Conservation (phyloP, 2,113 vertebrate species). For the Urocolius indicus region DNA sequence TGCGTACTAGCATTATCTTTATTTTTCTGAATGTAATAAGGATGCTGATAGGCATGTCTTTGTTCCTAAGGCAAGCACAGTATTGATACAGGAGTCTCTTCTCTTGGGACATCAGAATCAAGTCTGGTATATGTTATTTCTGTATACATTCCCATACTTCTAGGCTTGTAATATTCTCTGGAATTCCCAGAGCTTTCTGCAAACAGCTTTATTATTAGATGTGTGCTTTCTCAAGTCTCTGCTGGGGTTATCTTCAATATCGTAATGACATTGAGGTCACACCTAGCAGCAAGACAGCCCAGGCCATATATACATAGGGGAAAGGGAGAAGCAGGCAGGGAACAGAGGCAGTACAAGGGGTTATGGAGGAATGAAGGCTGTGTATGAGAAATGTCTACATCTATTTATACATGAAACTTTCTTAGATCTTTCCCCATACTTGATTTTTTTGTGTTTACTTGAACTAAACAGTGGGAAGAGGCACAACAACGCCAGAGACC, state of each 20-base stretch:
- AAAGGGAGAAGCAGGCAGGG: background rate
- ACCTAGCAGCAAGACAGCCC: background rate
- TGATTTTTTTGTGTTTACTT: background rate
- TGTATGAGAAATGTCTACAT: background rate
- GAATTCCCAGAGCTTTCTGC: background rate
- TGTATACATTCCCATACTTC: background rate
- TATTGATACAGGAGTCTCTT: background rate
- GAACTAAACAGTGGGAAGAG: background rate
- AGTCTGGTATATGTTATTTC: background rate
- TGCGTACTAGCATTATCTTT: background rate
- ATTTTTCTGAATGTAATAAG: background rate
- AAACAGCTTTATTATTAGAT: slow-evolving; percentile 22
- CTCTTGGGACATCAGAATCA: background rate
- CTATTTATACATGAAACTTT: background rate
- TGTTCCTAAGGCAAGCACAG: background rate
- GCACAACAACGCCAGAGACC: background rate
- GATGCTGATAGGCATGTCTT: background rate
- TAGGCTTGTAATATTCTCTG: background rate
- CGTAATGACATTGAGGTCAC: background rate
- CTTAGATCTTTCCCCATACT: background rate
- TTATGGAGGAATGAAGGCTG: background rate
- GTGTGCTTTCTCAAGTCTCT: background rate
- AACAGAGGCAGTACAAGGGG: background rate
- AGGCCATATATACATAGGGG: background rate
- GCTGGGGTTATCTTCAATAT: background rate